These are phyloP conservation scores for Drosophila truncata DNA, from an alignment of 1,140 invertebrate species.

Conservation along the genomic window DNA sequence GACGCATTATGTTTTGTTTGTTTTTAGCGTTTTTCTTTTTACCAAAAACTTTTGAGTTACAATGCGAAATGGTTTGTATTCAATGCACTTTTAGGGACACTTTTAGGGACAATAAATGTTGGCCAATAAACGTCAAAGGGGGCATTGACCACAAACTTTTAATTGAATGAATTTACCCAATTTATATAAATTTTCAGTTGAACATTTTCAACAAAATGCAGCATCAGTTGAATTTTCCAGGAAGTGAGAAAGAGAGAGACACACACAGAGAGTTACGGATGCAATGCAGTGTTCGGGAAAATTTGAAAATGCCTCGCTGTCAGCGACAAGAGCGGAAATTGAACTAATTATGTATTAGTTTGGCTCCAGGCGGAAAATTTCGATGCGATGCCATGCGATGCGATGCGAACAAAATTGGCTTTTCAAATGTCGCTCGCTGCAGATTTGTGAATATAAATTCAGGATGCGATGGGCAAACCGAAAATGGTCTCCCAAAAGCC, in stretches of 20 bases:
- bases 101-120: conserved; percentile 41
- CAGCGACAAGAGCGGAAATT: conserved; percentile 56
- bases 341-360: conserved; percentile 73
- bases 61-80: conserved; percentile 36
- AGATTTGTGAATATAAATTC: conserved; percentile 46
- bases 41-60: conserved; percentile 40
- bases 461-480: conserved; percentile 10
- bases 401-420: conserved; percentile 42
- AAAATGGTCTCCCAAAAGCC: conserved; percentile 14
- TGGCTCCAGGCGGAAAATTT: conserved; percentile 44
- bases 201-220: conserved; percentile 28
- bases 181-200: conserved; percentile 7
- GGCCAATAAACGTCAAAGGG: conserved; percentile 54
- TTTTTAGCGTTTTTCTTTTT: conserved; percentile 7
- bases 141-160: conserved; percentile 60
- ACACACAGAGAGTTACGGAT: not conserved
- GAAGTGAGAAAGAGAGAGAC: not conserved
- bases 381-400: conserved; percentile 12
- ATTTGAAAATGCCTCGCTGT: conserved; percentile 43
- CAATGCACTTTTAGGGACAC: conserved; percentile 24
- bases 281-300: conserved; percentile 31
- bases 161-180: conserved; percentile 70
- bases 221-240: conserved; percentile 25
- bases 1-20: conserved; percentile 74
- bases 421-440: conserved; percentile 37